Conservation (phyloP, 2,888 invertebrate species). For the Eilema sororculum region DNA sequence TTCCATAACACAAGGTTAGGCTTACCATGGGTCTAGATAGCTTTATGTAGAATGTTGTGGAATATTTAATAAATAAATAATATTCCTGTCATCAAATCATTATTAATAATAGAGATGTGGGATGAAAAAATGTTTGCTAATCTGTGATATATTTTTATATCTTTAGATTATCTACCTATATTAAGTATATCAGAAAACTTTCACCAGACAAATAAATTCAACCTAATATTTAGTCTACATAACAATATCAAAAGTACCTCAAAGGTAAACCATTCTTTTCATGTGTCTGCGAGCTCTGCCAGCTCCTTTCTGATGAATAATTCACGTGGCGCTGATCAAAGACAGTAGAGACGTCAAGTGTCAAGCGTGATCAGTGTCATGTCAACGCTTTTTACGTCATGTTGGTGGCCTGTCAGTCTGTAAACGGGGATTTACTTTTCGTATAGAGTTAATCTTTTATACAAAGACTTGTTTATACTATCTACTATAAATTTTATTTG, state of each 20-base stretch:
- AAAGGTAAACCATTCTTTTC: conserved; percentile 26
- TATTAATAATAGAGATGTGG: too few relatives aligned
- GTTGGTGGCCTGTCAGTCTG: conserved; percentile 51
- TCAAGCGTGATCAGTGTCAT: conserved; percentile 57
- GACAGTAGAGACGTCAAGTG: conserved; percentile 75
- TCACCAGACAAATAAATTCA: background rate
- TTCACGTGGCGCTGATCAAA: conserved; percentile 80
- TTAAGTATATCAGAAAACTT: background rate
- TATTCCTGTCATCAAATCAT: too few relatives aligned
- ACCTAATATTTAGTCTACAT: conserved; percentile 5
- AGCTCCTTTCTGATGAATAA: conserved; percentile 64
- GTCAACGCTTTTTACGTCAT: conserved; percentile 61
- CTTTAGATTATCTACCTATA: too few relatives aligned
- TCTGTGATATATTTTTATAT: too few relatives aligned
- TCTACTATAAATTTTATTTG: too few relatives aligned
- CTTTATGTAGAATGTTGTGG: too few relatives aligned
- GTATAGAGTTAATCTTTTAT: conserved; percentile 20
- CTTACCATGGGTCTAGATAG: too few relatives aligned
- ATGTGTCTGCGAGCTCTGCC: conserved; percentile 33
- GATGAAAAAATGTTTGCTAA: too few relatives aligned
- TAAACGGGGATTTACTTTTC: conserved; percentile 41
- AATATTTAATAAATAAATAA: too few relatives aligned
- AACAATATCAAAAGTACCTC: conserved; percentile 19
- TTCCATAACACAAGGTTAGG: too few relatives aligned
- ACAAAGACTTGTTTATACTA: background rate